Base-by-base conservation (phyloP, 2,113 vertebrate species). In the Python bivittatus region DNA sequence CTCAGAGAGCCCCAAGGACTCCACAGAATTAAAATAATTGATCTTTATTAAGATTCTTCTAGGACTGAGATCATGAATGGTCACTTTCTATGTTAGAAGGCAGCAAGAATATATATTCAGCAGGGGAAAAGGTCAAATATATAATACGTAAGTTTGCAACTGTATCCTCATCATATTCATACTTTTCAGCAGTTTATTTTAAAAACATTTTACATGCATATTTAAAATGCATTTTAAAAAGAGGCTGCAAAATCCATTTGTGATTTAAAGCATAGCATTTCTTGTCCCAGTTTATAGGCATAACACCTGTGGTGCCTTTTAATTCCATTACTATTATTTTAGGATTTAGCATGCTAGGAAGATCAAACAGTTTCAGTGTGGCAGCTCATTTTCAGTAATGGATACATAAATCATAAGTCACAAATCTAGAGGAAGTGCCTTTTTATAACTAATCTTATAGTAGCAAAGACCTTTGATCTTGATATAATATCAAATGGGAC, bases 301-400 rank as follows among this genome's bases (percentile, higher is more conserved):
- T 88, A 79, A 88, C 15, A 54, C 53, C 64, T 38, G 8, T 54
- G 38, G 90, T 44, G 87, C 53, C 86, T 88, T 86, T 27, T 54
- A 88, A 72, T 79, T 92, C 61, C 86, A 83, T 79, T 88, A 88
- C n/a, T 92, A 57, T 88, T 92, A 57, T 92, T 79, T 92, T 57
- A 72, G 61, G 61, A 79, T 92, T 92, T 79, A 79, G 61, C 53
- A 48, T 58, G 61, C 86, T 88, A 88, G 53, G 91, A 86, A 92
- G 86, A 88, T 91, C 90, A 91, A 91, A 91, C n/a, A 17, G 44
- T 86, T 91, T 86, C 38, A 52, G 27, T 44, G 38, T 88, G 88
- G 61, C 52, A 88, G 64, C 61, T 58, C 48, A 88, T 86, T 56
- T 79, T 53, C 60, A 57, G 8, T 83, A 88, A 58, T n/a, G 38